Evolutionary conservation across 2,113 vertebrate species (phyloP).

Genomic region (Oophaga pumilio): DNA sequence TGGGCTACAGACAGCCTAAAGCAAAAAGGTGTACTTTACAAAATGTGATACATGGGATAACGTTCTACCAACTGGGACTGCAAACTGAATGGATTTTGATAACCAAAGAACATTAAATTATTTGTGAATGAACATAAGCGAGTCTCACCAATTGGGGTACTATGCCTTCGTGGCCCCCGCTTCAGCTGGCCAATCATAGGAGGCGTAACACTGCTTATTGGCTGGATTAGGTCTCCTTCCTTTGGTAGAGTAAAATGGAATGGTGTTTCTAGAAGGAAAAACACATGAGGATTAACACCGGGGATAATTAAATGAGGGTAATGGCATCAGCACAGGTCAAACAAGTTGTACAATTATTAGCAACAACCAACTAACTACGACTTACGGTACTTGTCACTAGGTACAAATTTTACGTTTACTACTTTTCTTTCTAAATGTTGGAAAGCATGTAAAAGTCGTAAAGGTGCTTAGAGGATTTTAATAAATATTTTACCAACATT

Average conservation of each 20-base stretch:
- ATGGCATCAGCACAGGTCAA: background rate
- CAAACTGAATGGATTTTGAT: background rate
- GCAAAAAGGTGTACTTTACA: background rate
- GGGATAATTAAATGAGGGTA: background rate
- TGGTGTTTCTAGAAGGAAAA: constrained; percentile 73
- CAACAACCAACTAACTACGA: no score
- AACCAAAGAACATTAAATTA: background rate
- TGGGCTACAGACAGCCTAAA: background rate
- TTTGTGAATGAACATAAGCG: background rate
- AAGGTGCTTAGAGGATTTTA: no score
- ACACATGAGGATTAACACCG: background rate
- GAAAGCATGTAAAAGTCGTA: no score
- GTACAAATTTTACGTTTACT: no score
- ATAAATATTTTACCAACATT: no score
- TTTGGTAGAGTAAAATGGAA: constrained; percentile 90
- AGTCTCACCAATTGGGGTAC: constrained; percentile 93
- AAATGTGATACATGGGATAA: background rate
- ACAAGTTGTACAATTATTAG: no score
- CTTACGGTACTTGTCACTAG: no score
- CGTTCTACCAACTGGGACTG: background rate
- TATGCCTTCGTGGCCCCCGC: constrained; percentile 90
- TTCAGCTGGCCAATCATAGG: constrained; percentile 85
- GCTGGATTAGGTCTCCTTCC: constrained; percentile 84
- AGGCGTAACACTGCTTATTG: constrained; percentile 78
- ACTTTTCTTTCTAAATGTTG: no score